Conservation (phyloP, 2,888 invertebrate genomes). For the Ecdyonurus torrentis region DNA sequence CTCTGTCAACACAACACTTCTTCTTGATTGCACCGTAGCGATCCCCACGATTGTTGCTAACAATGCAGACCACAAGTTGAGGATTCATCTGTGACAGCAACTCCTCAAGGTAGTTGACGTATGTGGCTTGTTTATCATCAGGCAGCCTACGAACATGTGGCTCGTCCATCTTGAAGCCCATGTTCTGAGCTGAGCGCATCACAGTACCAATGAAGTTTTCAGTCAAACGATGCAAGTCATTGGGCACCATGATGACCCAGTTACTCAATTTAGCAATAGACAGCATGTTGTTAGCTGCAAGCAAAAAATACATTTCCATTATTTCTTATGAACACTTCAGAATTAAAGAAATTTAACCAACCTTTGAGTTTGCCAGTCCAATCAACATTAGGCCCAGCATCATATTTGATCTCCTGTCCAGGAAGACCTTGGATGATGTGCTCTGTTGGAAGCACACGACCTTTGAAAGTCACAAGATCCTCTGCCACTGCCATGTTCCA, state of each 20-base stretch:
- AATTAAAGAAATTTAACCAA: too few species aligned
- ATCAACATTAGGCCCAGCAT: conserved; percentile 44
- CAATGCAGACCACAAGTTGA: conserved; percentile 45
- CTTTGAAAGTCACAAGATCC: conserved; percentile 43
- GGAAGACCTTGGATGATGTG: conserved; percentile 35
- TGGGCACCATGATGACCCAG: conserved; percentile 12
- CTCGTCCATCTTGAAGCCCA: conserved; percentile 25
- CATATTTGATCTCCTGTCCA: conserved; percentile 16
- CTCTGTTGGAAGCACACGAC: conserved; percentile 47
- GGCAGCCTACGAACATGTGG: conserved; percentile 23
- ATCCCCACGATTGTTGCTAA: conserved; percentile 51
- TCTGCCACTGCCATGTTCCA: conserved; percentile 58
- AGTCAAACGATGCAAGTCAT: conserved; percentile 23
- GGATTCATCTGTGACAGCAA: conserved; percentile 38
- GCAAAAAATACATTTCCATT: too few species aligned
- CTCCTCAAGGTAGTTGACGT: conserved; percentile 39
- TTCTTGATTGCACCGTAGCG: conserved; percentile 79
- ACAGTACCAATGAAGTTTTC: conserved; percentile 30
- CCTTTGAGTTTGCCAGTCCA: conserved; percentile 50
- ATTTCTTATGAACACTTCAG: too few species aligned
- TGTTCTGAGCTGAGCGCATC: conserved; percentile 26
- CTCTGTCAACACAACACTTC: conserved; percentile 59
- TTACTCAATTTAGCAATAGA: conserved; percentile 1
- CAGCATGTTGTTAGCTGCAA: conserved; percentile 11
- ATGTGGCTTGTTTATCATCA: conserved; percentile 42